phyloP scores from a whole-genome alignment of 2,113 vertebrate species.

The Calonectris borealis region DNA sequence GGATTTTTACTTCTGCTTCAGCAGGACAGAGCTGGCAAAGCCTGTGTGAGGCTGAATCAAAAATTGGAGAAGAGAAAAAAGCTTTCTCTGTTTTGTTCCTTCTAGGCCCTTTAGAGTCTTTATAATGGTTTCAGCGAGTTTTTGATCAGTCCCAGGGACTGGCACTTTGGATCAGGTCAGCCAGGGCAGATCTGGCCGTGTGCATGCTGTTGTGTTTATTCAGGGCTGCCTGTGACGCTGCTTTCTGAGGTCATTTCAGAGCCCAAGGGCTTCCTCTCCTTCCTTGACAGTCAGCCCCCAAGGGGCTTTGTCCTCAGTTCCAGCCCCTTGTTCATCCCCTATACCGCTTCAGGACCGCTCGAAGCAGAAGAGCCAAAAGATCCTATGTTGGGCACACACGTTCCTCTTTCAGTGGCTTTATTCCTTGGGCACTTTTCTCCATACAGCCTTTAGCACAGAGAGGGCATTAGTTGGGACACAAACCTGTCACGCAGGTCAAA shows the following conservation, averaged over 20 bases:
- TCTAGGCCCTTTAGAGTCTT: neutral
- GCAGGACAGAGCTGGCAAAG: neutral
- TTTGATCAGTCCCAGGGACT: neutral
- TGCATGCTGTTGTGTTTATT: neutral
- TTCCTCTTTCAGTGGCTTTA: neutral
- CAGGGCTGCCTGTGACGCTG: neutral
- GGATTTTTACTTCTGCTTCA: neutral
- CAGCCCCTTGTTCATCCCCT: neutral
- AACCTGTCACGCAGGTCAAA: neutral
- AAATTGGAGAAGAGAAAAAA: neutral
- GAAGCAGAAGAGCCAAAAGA: neutral
- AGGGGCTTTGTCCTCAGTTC: neutral
- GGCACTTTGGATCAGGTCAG: neutral
- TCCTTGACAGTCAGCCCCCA: neutral
- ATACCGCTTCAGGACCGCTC: neutral
- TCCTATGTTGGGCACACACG: rapidly evolving
- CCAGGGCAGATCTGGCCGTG: neutral
- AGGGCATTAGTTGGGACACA: neutral
- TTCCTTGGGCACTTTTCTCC: neutral
- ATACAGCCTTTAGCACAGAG: neutral
- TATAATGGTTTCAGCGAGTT: neutral
- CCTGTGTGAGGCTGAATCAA: neutral
- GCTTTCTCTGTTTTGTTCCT: neutral
- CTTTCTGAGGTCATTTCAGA: neutral
- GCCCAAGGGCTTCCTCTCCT: neutral